A percentile compares a stretch with the other conserved stretches of the same genome.
Conservation (phyloP, 1,140 invertebrate genomes). For the Drosophila orena region DNA sequence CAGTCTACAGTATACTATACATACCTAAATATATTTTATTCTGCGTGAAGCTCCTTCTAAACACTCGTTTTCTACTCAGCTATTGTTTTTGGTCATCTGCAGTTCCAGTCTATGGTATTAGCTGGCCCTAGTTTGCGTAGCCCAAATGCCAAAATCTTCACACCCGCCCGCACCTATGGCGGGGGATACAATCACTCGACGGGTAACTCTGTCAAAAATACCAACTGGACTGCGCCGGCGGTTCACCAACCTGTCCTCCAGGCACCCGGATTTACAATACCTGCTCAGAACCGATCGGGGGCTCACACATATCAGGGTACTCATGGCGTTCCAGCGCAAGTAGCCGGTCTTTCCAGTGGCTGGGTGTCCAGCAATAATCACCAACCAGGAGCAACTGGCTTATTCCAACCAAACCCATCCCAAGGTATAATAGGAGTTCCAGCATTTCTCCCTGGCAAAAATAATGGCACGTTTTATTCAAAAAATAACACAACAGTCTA, state of each 20-base stretch:
- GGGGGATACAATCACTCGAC: slow-evolving; percentile 16
- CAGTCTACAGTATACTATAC: not conserved
- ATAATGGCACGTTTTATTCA: slow-evolving; percentile 9
- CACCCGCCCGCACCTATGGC: slow-evolving; percentile 33
- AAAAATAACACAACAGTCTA: not conserved
- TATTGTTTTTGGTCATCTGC: slow-evolving; percentile 34
- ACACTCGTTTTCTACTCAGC: slow-evolving; percentile 21
- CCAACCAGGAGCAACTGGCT: slow-evolving; percentile 1
- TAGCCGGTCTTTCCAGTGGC: not conserved
- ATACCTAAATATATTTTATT: not conserved
- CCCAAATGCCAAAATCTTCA: slow-evolving; percentile 29
- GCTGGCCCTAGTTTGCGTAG: not conserved
- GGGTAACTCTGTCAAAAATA: not conserved
- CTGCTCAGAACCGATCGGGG: slow-evolving; percentile 4
- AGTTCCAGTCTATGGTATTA: slow-evolving; percentile 11
- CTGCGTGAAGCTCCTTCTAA: not conserved
- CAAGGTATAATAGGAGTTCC: not conserved
- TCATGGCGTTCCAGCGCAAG: not conserved
- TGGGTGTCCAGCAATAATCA: slow-evolving; percentile 7
- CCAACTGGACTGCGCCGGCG: slow-evolving; percentile 2
- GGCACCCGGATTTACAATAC: not conserved
- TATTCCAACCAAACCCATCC: not conserved
- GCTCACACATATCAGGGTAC: not conserved
- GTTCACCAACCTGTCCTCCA: slow-evolving; percentile 1
- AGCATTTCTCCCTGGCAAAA: not conserved